phyloP scores from a whole-genome alignment of 2,113 vertebrate genomes.

The Proterorhinus semilunaris region DNA sequence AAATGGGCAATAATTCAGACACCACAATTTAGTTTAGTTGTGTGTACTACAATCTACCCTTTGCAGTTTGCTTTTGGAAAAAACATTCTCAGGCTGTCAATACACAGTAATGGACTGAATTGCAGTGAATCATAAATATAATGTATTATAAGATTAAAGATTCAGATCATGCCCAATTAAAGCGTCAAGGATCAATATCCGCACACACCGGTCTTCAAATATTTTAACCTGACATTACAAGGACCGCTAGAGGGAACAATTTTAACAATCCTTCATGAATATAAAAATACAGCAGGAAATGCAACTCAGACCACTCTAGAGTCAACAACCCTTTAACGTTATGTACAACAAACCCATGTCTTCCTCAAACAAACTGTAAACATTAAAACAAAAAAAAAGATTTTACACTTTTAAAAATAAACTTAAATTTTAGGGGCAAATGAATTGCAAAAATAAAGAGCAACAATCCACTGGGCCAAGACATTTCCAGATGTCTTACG shows the following conservation, averaged over 20 bases:
- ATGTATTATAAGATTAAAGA: not conserved
- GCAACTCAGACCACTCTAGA: conserved; percentile 23
- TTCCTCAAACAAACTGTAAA: conserved; percentile 53
- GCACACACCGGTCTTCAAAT: not conserved
- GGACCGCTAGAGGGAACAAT: not conserved
- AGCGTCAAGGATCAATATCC: conserved; percentile 1
- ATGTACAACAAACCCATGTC: conserved; percentile 86
- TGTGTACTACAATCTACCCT: conserved; percentile 86
- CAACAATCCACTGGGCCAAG: conserved; percentile 45
- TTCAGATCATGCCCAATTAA: conserved; percentile 3
- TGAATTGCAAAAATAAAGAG: conserved; percentile 49
- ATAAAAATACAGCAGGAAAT: not conserved
- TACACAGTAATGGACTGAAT: conserved; percentile 28
- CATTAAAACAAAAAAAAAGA: conserved; percentile 57
- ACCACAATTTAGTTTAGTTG: conserved; percentile 82
- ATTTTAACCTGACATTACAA: not conserved
- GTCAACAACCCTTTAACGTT: conserved; percentile 58
- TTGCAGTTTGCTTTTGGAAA: conserved; percentile 80
- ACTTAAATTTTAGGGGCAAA: conserved; percentile 32
- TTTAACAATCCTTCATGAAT: conserved; percentile 20
- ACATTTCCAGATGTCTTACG: conserved; percentile 36
- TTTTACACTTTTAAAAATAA: conserved; percentile 58
- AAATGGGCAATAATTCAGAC: conserved; percentile 71
- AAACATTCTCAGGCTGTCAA: conserved; percentile 85
- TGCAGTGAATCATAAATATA: not conserved